A percentile compares a stretch with the other conserved stretches of the same genome.
These are phyloP conservation scores for Aradus depressus DNA, from an alignment of 2,888 invertebrate species.

Conservation along the genomic window DNA sequence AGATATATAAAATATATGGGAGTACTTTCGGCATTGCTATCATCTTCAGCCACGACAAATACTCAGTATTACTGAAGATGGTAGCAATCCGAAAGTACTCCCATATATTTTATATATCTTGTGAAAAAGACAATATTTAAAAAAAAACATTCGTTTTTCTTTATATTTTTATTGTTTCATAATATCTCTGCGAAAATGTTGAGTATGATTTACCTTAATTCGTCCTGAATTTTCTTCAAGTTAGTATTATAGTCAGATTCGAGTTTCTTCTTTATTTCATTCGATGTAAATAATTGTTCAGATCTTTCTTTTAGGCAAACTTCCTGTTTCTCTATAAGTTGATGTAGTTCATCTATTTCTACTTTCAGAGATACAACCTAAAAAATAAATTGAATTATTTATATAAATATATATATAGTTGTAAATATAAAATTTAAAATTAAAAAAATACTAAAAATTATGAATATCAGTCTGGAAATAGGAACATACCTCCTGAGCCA, in stretches of 20 bases:
- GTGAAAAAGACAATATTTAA: no score
- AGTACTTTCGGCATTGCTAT: no score
- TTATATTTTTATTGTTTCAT: no score
- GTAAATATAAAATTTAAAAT: background rate
- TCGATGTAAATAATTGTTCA: background rate
- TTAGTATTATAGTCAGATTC: conserved; percentile 2
- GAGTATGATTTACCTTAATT: no score
- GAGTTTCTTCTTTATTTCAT: conserved; percentile 3
- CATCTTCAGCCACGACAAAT: no score
- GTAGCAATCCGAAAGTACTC: no score
- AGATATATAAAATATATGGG: no score
- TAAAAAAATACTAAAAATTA: background rate
- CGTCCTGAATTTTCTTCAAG: no score
- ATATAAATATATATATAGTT: background rate
- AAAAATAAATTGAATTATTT: background rate
- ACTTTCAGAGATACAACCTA: conserved; percentile 1
- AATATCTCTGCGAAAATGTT: no score
- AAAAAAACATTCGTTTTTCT: no score
- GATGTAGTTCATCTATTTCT: background rate
- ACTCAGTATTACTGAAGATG: no score
- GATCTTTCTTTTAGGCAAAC: background rate
- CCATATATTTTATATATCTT: no score
- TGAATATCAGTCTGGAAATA: background rate
- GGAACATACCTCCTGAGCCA: conserved; percentile 1
- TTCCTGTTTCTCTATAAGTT: background rate